Percentiles rank a stretch among this genome's conserved stretches.
Conservation (phyloP, 2,888 invertebrate genomes). For the Caenorhabditis afra region DNA sequence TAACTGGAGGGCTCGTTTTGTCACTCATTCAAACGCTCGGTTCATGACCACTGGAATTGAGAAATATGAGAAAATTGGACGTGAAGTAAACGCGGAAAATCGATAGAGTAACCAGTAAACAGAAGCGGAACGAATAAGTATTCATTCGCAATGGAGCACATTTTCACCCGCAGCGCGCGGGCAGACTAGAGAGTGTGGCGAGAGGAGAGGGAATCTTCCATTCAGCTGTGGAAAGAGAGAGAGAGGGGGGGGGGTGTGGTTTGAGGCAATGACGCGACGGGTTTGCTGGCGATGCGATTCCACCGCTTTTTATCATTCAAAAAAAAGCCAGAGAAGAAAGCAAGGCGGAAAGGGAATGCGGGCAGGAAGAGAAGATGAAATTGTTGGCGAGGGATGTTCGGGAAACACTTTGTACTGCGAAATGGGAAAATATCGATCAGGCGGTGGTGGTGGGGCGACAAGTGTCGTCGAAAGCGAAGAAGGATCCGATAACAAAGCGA, state of each 20-base stretch:
- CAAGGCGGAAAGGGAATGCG: background rate
- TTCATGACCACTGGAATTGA: slow-evolving; percentile 42
- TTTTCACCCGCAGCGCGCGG: slow-evolving; percentile 23
- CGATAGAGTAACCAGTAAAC: slow-evolving; percentile 51
- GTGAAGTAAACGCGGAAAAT: slow-evolving; percentile 33
- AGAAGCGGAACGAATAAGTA: slow-evolving; percentile 41
- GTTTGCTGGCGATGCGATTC: slow-evolving; percentile 27
- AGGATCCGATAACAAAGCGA: slow-evolving; percentile 1
- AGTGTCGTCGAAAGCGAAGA: slow-evolving; percentile 13
- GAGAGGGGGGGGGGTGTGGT: slow-evolving; percentile 6
- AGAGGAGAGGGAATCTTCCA: background rate
- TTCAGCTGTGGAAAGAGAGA: background rate
- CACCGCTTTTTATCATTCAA: slow-evolving; percentile 12
- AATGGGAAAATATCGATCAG: slow-evolving; percentile 19
- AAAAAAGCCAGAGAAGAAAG: background rate
- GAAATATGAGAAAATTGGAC: background rate
- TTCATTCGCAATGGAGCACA: slow-evolving; percentile 47
- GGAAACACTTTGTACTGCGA: background rate
- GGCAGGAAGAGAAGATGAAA: slow-evolving; percentile 6
- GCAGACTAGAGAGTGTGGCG: slow-evolving; percentile 4
- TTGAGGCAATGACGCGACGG: slow-evolving; percentile 22
- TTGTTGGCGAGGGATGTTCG: slow-evolving; percentile 7
- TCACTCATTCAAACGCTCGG: slow-evolving; percentile 44
- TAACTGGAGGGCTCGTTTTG: slow-evolving; percentile 3
- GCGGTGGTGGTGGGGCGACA: background rate